These are phyloP conservation scores for Neoascia interrupta DNA, from an alignment of 2,888 invertebrate genomes.

Conservation along the genomic window DNA sequence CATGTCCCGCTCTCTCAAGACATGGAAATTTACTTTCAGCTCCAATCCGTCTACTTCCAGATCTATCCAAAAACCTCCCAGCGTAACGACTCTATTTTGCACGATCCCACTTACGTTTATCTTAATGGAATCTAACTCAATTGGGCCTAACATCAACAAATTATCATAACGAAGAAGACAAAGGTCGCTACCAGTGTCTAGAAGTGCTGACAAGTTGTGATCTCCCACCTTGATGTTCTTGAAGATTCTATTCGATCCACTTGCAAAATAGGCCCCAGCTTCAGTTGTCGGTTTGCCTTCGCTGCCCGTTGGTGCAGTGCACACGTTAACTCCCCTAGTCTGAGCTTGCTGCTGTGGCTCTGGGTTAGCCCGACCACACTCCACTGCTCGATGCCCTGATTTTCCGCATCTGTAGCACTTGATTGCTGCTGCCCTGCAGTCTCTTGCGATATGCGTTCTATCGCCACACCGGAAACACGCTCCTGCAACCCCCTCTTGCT, in stretches of 20 bases:
- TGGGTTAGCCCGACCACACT: not conserved
- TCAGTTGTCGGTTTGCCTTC: not conserved
- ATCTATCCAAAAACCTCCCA: slow-evolving; percentile 21
- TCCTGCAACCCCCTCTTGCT: not conserved
- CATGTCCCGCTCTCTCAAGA: slow-evolving; percentile 22
- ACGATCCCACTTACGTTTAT: not conserved
- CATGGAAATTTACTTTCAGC: slow-evolving; percentile 22
- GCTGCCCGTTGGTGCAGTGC: slow-evolving; percentile 10
- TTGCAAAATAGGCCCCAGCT: not conserved
- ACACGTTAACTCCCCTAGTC: not conserved
- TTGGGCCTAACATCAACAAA: not conserved
- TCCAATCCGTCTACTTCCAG: slow-evolving; percentile 14
- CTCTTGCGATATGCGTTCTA: not conserved
- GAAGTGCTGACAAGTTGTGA: slow-evolving; percentile 13
- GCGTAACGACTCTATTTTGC: slow-evolving; percentile 7
- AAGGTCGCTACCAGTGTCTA: slow-evolving; percentile 23
- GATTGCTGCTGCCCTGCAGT: not conserved
- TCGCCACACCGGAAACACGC: slow-evolving; percentile 8
- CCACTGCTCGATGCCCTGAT: not conserved
- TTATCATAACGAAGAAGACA: slow-evolving; percentile 5
- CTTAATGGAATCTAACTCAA: not conserved
- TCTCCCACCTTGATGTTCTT: not conserved
- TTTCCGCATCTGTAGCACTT: slow-evolving; percentile 19
- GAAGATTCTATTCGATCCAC: not conserved
- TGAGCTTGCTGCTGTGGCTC: not conserved